phyloP scores from a whole-genome alignment of 1,140 invertebrate species.

The Acyrthosiphon pisum region DNA sequence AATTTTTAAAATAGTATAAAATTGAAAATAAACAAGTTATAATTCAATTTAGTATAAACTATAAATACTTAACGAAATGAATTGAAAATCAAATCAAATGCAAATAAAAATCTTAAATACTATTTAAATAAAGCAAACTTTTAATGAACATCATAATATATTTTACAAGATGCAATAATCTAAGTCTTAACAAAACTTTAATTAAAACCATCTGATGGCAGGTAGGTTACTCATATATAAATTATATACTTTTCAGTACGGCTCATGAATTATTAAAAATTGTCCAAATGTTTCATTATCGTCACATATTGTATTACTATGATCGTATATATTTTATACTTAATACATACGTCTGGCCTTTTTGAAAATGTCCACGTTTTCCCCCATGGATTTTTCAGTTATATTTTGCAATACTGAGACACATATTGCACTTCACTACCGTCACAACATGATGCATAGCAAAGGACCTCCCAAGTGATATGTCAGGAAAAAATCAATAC shows the following conservation, averaged over 20 bases:
- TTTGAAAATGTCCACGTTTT: not conserved
- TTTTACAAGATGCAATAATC: not conserved
- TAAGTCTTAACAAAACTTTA: not conserved
- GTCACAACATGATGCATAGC: not conserved
- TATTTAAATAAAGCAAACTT: not conserved
- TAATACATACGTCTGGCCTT: not conserved
- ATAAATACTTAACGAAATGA: not conserved
- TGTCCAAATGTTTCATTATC: not conserved
- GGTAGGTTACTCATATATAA: not conserved
- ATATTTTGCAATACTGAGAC: not conserved
- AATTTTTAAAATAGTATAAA: not conserved
- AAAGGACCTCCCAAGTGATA: slow-evolving; percentile 21
- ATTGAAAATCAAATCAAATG: not conserved
- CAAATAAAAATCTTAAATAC: not conserved
- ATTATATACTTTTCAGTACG: not conserved
- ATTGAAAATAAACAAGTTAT: not conserved
- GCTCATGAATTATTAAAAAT: slow-evolving; percentile 20
- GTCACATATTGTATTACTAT: not conserved
- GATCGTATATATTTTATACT: not conserved
- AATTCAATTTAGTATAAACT: not conserved
- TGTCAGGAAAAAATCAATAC: not conserved
- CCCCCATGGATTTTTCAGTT: not conserved
- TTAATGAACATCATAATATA: not conserved
- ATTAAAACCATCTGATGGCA: not conserved
- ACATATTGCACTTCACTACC: not conserved